Evolutionary conservation across 2,113 vertebrate genomes (phyloP).

Genomic region (Monarcha castaneiventris): DNA sequence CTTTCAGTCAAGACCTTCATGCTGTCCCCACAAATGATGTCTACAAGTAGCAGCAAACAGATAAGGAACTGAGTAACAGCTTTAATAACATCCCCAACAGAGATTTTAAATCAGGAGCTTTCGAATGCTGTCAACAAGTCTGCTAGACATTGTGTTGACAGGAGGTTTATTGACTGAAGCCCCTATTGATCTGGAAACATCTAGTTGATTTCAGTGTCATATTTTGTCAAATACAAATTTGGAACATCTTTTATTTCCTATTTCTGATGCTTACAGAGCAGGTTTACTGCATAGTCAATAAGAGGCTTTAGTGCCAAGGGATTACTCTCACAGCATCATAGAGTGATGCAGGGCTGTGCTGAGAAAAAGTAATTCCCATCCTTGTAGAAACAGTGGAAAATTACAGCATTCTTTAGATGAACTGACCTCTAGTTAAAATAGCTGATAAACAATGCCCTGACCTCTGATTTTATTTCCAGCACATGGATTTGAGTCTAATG

Average conservation of each 20-base stretch:
- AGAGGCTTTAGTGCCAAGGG: slow-evolving; percentile 54
- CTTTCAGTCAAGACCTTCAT: neutral
- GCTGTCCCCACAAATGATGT: neutral
- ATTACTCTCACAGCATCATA: slow-evolving; percentile 44
- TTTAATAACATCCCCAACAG: neutral
- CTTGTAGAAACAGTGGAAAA: slow-evolving; percentile 58
- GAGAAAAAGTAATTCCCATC: slow-evolving; percentile 33
- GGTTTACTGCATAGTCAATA: slow-evolving; percentile 58
- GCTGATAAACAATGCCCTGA: neutral
- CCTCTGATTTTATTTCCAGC: neutral
- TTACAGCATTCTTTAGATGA: slow-evolving; percentile 43
- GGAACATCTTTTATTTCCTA: slow-evolving; percentile 39
- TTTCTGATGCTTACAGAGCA: neutral
- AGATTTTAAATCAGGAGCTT: slow-evolving; percentile 17
- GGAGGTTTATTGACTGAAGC: neutral
- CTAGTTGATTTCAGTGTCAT: slow-evolving; percentile 8
- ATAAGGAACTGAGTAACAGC: neutral
- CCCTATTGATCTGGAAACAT: neutral
- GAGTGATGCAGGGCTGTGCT: slow-evolving; percentile 18
- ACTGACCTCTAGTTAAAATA: slow-evolving; percentile 32
- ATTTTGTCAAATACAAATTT: slow-evolving; percentile 37
- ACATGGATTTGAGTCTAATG: neutral
- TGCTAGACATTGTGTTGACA: neutral
- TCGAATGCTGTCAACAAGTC: neutral
- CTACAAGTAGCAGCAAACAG: slow-evolving; percentile 7